Evolutionary conservation across 1,140 invertebrate species (phyloP), one percentile per base, ranked within the genome.

Genomic region (Tetramorium simillimum): DNA sequence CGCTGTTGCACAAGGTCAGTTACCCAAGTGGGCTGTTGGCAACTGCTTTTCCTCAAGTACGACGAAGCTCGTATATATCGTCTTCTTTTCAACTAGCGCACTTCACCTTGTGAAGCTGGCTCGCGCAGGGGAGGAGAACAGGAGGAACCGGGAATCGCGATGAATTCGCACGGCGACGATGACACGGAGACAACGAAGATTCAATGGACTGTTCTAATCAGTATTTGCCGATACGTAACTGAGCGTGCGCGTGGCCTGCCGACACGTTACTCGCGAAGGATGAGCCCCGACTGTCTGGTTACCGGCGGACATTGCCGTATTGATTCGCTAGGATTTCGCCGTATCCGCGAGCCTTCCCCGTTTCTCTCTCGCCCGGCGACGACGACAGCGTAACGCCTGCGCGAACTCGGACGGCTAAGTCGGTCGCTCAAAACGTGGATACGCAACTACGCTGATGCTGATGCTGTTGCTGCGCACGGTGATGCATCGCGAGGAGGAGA

Each of bases 231-330:
- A 80, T 18, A 46, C 12, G 62, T 63, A 56, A 86, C 63, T 86
- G 69, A 84, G 40, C 70, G 12, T 46, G 73, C 73, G 56, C 70
- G 16, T 75, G 4, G 16, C 76, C 49, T 18, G 33, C 72, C 89
- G 86, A 86, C 72, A 60, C 89, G 89, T 86, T 86, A 86, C 76
- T 90, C 84, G 86, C 91, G 84, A 92, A 91, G 90, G 92, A 92
- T 92, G 90, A 94, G 91, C 93, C 92, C 92, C 92, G 90, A 94
- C 94, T 94, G 93, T 89, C 91, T 91, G 80, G 90, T 90, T 82
- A 92, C 86, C 89, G 91, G 94, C 93, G 93, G 94, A 94, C 93
- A 94, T 94, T 94, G 93, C 92, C 92, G 94, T 95, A 95, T 95
- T 95, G 94, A 95, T 95, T 93, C 90, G 85, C 91, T 76, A 78